These are phyloP conservation scores for Drosophila albomicans DNA, from an alignment of 1,140 invertebrate species.

Conservation along the genomic window DNA sequence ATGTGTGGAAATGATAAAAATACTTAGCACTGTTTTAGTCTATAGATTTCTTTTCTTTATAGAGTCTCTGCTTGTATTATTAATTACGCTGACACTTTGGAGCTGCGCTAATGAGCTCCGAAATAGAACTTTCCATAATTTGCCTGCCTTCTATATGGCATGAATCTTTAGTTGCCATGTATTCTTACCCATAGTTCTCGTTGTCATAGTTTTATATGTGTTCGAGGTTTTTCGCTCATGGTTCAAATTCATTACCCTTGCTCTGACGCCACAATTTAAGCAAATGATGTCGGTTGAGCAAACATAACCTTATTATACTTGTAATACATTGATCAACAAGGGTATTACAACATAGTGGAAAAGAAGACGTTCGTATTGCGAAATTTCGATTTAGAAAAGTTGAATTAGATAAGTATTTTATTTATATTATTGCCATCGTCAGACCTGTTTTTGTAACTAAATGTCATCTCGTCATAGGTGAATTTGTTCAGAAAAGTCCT, in stretches of 20 bases:
- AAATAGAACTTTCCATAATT: slow-evolving; percentile 77
- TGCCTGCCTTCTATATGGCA: slow-evolving; percentile 46
- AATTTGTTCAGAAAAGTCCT: no score
- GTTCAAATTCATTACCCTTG: slow-evolving; percentile 6
- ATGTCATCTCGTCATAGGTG: no score
- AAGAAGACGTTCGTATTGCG: no score
- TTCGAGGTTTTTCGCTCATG: slow-evolving; percentile 10
- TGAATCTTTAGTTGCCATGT: slow-evolving; percentile 9
- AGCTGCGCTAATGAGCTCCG: slow-evolving; percentile 71
- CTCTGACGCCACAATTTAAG: slow-evolving; percentile 64
- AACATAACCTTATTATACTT: slow-evolving; percentile 69
- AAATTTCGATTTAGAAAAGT: no score
- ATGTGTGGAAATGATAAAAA: slow-evolving; percentile 66
- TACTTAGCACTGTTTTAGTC: slow-evolving; percentile 57
- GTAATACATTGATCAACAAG: no score
- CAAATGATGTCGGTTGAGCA: slow-evolving; percentile 68
- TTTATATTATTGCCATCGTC: no score
- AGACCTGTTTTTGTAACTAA: no score
- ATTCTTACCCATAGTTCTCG: not conserved
- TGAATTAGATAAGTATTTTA: no score
- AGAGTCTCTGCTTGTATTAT: slow-evolving; percentile 52
- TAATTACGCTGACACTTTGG: slow-evolving; percentile 73
- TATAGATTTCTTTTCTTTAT: slow-evolving; percentile 32
- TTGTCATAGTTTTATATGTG: slow-evolving; percentile 41
- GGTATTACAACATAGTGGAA: no score